Base-by-base conservation (phyloP, 2,113 vertebrate species). In the Neoarius graeffei region DNA sequence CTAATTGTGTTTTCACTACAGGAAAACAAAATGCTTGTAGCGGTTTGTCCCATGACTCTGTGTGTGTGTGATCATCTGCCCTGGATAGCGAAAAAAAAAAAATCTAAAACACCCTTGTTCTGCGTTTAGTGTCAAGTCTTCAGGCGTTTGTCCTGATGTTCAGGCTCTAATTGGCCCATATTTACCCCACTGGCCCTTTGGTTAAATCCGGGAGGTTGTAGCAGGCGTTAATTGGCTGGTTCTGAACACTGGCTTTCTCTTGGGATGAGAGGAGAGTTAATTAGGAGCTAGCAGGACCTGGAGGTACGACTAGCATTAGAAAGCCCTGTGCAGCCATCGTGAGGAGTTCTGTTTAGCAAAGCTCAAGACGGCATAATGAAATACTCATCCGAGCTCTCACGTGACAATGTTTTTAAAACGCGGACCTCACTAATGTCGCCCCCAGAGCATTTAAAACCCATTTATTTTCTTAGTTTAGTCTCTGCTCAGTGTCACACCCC, bases 361-460 rank as follows among this genome's bases (percentile, higher is more conserved):
- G 76, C 52, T 80, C 52, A 82, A 82, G 30, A 42, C 0, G 30
- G 9, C 64, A 59, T 86, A 77, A 87, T 87, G 15, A 89, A 91
- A 90, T 88, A 90, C 82, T 54, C 85, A 89, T 88, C 83, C 60
- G 71, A 86, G 77, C 82, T 82, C 90, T 86, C 86, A 66, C 82
- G 67, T 25, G 15, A 82, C 82, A 84, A 71, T 30, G 73, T 85
- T 90, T 42, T 90, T 89, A 27, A 85, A 91, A 92, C 87, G 0
- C 86, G 86, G 9, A 27, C 15, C 4, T n/a, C 54, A 30, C 42
- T 20, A 30, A 59, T 62, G 42, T 77, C 64, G 56, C 59, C 69
- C 60, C 77, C 59, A 42, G 9, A 50, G 73, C 50, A 8, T 17
- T 27, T 17, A 5, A 56, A 17, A 56, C 6, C 74, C 2, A 17